Evolutionary conservation across 2,888 invertebrate species (phyloP), one percentile per base, ranked within the genome.

Genomic region (Norana najaformis): DNA sequence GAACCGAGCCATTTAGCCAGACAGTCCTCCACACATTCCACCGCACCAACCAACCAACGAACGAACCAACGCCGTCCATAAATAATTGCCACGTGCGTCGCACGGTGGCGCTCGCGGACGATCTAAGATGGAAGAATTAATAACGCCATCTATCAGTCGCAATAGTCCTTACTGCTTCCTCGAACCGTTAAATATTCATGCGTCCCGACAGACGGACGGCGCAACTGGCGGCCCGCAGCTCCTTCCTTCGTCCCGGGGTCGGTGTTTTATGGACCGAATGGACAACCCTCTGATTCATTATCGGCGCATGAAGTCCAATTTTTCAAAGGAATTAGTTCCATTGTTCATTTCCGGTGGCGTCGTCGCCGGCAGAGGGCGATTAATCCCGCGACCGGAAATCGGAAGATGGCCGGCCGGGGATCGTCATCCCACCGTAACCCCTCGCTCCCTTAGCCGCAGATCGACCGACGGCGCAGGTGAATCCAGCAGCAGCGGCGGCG

Each of bases 41-140:
- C n/a, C n/a, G n/a, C n/a, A 23, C 20, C 69, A 69, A 0, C 69
- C 30, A 69, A 30, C 69, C 69, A 69, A 2, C 30, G 30, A 69
- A 2, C 30, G 8, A 69, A 30, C 30, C 69, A 69, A 69, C 69
- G 69, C n/a, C n/a, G 30, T 69, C n/a, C 69, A 69, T 69, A n/a
- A 69, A 69, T 69, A 69, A 69, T 69, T 69, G n/a, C n/a, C 69
- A n/a, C 8, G 69, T 69, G 69, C 69, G 69, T 69, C 69, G 69
- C n/a, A n/a, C 69, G n/a, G 30, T 69, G 69, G 14, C 69, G 30
- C 69, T n/a, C 69, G 30, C n/a, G 1, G 69, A n/a, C 69, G 30
- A 69, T 69, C n/a, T n/a, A n/a, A 69, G 69, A 69, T 69, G 69
- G 69, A 69, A 69, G 69, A 69, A 69, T 69, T 69, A 69, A 69